A percentile compares a stretch with the other conserved stretches of the same genome.
phyloP scores from a whole-genome alignment of 2,113 vertebrate species.

The Acanthisitta chloris region DNA sequence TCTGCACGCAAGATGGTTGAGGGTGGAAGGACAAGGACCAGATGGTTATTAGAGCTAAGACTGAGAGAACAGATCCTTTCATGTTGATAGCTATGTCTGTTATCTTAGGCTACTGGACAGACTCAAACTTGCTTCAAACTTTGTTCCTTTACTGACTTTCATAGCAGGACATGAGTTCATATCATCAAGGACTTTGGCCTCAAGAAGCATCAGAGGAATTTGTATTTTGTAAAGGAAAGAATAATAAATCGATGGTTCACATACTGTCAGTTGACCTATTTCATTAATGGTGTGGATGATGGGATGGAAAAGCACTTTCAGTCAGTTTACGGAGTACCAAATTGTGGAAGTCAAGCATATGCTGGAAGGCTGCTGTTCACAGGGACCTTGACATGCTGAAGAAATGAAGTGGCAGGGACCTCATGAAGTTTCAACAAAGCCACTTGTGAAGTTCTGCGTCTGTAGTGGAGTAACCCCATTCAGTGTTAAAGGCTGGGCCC shows the following conservation, averaged over 20 bases:
- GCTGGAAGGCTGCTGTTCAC: neutral
- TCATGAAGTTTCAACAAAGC: neutral
- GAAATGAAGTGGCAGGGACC: neutral
- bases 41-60: neutral
- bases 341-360: neutral
- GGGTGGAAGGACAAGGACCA: neutral
- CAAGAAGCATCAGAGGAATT: neutral
- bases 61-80: neutral
- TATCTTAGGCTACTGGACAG: neutral
- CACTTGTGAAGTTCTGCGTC: neutral
- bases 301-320: neutral
- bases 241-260: neutral
- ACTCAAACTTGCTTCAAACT: neutral
- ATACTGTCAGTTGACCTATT: neutral
- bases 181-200: neutral
- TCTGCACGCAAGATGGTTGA: neutral
- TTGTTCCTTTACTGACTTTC: neutral
- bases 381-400: neutral
- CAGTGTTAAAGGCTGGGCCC: neutral
- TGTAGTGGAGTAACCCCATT: neutral
- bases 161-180: neutral
- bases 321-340: neutral
- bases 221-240: neutral
- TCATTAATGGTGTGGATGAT: neutral
- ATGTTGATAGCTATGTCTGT: neutral